Evolutionary conservation across 2,797 vertebrate genomes (phyloP).

Genomic region (Sylvilagus floridanus): DNA sequence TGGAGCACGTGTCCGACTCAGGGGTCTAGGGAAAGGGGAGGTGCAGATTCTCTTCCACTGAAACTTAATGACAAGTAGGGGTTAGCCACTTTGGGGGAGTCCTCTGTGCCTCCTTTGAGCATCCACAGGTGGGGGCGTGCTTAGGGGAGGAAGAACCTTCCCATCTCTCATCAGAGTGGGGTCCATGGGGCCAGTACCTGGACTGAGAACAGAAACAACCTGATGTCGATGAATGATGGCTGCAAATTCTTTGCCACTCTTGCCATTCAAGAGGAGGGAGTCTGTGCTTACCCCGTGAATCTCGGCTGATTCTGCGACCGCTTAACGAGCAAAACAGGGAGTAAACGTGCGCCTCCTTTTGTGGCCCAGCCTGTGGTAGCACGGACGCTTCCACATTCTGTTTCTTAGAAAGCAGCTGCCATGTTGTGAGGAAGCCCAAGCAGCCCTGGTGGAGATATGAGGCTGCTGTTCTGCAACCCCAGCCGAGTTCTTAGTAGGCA

Average conservation of each 20-base stretch:
- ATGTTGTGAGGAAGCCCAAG: background rate
- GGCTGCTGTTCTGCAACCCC: background rate
- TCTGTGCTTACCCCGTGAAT: background rate
- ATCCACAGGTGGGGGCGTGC: background rate
- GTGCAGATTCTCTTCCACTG: background rate
- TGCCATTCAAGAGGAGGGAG: constrained; percentile 4
- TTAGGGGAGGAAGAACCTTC: background rate
- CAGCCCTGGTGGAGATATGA: background rate
- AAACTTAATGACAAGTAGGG: background rate
- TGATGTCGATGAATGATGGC: background rate
- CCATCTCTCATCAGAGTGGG: background rate
- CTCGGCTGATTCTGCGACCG: background rate
- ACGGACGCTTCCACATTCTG: background rate
- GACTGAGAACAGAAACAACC: background rate
- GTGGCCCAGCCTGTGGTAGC: background rate
- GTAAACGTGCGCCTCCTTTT: background rate
- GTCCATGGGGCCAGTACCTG: background rate
- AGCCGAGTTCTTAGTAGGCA: background rate
- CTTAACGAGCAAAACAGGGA: background rate
- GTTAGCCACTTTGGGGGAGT: background rate
- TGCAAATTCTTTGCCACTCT: background rate
- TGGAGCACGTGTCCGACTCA: background rate
- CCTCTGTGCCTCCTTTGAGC: background rate
- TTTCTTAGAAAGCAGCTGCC: background rate
- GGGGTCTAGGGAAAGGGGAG: background rate